A percentile compares a stretch with the other conserved stretches of the same genome.
These are phyloP conservation scores for Rynchops niger DNA, from an alignment of 2,113 vertebrate species.

Conservation along the genomic window DNA sequence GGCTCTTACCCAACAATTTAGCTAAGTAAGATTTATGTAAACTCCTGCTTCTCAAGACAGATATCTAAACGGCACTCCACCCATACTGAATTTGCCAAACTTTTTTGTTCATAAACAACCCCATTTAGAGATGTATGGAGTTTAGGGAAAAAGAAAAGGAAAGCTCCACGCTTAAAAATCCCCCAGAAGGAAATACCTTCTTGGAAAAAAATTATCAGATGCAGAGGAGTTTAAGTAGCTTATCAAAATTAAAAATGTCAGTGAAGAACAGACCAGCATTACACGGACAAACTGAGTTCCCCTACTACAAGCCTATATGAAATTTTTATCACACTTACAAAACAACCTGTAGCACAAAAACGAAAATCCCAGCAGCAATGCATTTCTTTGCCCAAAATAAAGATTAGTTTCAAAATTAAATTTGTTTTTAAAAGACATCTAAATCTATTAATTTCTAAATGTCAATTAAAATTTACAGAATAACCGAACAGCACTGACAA, in stretches of 20 bases:
- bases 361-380: not conserved
- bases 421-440: not conserved
- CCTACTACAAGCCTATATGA: not conserved
- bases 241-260: not conserved
- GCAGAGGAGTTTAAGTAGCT: not conserved
- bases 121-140: not conserved
- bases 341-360: not conserved
- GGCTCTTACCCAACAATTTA: not conserved
- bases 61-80: not conserved
- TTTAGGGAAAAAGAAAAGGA: not conserved
- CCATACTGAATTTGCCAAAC: not conserved
- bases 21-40: conserved; percentile 31
- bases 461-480: not conserved
- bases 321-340: not conserved
- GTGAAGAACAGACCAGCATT: not conserved
- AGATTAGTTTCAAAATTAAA: not conserved
- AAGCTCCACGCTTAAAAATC: not conserved
- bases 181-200: not conserved
- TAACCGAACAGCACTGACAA: not conserved
- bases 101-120: not conserved
- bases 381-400: not conserved
- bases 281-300: not conserved
- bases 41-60: conserved; percentile 16
- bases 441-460: not conserved
- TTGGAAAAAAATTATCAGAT: not conserved